Evolutionary conservation across 1,140 invertebrate genomes (phyloP), one percentile per base, ranked within the genome.

Genomic region (Glossosoma conforme): DNA sequence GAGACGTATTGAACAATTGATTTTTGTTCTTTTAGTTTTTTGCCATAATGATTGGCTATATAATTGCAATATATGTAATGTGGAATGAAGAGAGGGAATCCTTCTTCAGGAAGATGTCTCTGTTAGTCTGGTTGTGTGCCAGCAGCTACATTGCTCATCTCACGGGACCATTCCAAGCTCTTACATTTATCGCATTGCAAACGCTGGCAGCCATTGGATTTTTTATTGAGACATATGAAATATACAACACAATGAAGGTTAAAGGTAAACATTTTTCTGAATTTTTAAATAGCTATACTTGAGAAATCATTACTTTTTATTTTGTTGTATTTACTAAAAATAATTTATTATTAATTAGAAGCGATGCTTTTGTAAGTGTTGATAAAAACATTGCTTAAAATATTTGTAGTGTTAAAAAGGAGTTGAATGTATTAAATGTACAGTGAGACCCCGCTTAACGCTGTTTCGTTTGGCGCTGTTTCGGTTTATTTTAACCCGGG

Each of bases 71-170:
- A 2, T 68, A 67, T 22, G 24, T 77, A 2, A 67, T 80, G 42
- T 86, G 83, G 83, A 78, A 67, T 41, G 79, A 77, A 21, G 66
- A 77, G 46, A 77, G 79, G 56, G 77, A 77, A 20, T 58, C 56
- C 14, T 59, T 74, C 24, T 85, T 84, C 58, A 72, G 74, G 41
- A 75, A 75, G 22, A 67, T 72, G 4, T 81, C 82, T 1, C 75
- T 77, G 33, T 62, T 75, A 0, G 62, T 84, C 1, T 86, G 83
- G 83, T 65, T 83, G 2, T 65, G 82, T 1, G 65, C 81, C 15
- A 80, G 78, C 36, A 72, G 80, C 40, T 82, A 77, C 59, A 17
- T 84, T 6, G 77, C 82, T 3, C 80, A 79, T 57, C 60, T 77
- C 20, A 72, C 79, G 18, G 79, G 78, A 6, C 65, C 72, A 18